Base-by-base conservation (phyloP, 35 echinoderm and acorn worm genomes). In the Patiria miniata region DNA sequence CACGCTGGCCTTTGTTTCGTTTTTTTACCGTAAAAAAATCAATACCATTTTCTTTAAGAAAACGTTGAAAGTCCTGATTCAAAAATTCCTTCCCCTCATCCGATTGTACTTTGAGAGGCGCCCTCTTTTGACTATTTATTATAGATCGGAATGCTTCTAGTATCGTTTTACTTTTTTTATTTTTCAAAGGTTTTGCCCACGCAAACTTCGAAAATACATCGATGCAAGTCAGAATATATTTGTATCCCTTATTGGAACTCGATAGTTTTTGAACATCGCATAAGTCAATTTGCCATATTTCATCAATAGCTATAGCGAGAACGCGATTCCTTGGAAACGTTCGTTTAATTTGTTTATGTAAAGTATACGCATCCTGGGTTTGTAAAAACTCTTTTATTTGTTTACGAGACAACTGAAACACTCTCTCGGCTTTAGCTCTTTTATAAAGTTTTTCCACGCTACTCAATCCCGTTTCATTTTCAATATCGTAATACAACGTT, bases 11-110 rank as follows among this genome's bases (percentile, higher is more conserved):
- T 93, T 88, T 0, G 77, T 81, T 83, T 93, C 79, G 39, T 88
- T 93, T 1, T n/a, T 80, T 86, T 5, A 85, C 81, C 14, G 85
- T 88, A 42, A 77, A 93, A 39, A 93, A 88, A 79, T 83, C 40
- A 40, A 88, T 79, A 0, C 82, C 47, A 12, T 83, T 83, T 5
- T 81, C 19, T 78, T 57, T 52, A 10, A 93, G 85, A 19, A 93
- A 87, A 33, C 37, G n/a, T 82, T 87, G 51, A 73, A 92, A 68
- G 16, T 10, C 3, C 17, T 52, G 29, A 52, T 87, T 92, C 37
- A 22, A 28, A 77, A 92, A 92, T 82, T 92, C 90, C 9, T 18
- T 88, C 1, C 80, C 85, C 52, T 88, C 77, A 53, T 88, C 68
- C 39, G 91, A 73, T 77, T 83, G 91, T 18, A 83, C 15, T 36